phyloP scores from a whole-genome alignment of 2,113 vertebrate genomes.

The Smithornis capensis region DNA sequence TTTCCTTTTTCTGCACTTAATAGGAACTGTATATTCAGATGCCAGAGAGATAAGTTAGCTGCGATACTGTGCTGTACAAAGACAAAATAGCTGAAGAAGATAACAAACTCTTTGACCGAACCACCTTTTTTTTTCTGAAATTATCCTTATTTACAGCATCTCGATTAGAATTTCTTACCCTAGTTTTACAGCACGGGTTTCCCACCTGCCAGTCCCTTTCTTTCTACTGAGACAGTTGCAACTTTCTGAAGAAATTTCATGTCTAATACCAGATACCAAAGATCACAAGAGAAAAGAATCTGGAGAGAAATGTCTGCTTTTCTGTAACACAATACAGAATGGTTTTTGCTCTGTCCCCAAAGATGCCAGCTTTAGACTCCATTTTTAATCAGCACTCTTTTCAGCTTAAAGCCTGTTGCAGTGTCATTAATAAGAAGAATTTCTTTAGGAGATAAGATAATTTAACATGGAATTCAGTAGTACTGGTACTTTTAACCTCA shows the following conservation, averaged over 20 bases:
- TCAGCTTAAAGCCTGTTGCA: not conserved
- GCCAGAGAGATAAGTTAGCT: not conserved
- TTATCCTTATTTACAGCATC: not conserved
- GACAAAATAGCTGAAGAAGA: not conserved
- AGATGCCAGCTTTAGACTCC: not conserved
- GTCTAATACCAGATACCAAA: not conserved
- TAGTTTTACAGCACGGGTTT: not conserved
- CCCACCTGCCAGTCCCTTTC: fast-evolving
- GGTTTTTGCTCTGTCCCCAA: not conserved
- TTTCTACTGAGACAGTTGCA: not conserved
- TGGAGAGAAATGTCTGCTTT: not conserved
- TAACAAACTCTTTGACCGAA: not conserved
- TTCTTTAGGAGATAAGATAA: not conserved
- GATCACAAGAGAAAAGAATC: not conserved
- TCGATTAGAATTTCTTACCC: not conserved
- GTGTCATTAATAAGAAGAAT: not conserved
- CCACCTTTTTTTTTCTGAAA: not conserved
- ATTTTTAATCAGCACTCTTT: not conserved
- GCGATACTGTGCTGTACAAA: not conserved
- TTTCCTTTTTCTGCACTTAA: not conserved
- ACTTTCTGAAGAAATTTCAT: not conserved
- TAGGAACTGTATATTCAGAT: not conserved
- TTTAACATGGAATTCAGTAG: not conserved
- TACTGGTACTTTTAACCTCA: not conserved
- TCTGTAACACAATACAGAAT: not conserved